Base-by-base conservation (phyloP, 64 coral and sea anemone genomes). In the Pachyseris speciosa region DNA sequence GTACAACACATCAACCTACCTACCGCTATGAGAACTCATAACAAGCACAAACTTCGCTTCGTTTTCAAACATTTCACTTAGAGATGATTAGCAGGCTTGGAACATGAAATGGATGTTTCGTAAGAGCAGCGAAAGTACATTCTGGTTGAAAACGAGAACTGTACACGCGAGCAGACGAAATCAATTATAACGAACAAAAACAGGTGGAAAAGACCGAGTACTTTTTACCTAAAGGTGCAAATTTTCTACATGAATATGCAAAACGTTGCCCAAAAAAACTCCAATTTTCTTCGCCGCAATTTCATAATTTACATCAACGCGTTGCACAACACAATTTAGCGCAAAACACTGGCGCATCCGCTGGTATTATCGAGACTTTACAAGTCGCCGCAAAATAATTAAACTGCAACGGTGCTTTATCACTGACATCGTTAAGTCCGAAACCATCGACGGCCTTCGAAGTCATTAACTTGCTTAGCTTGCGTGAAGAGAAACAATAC, bases 181-280 rank as follows among this genome's bases (percentile, higher is more conserved):
- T 81, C 77, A 81, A 81, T 81, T 81, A 63, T 34, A 61, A 9
- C 7, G 27, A n/a, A 79, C 49, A 55, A 9, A 74, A 81, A 81
- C 77, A 81, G 77, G 77, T 81, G 77, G 48, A 33, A 61, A 19
- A 7, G 48, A 40, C 32, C 22, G 28, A 27, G 31, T 36, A 61
- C 77, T 61, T 61, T 39, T 81, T 25, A 63, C 37, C 30, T 17
- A 79, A 22, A 81, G 75, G 73, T 37, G 47, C 75, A 57, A 79
- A 57, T 57, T 36, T 79, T 9, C n/a, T 36, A n/a, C 34, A 81
- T 81, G 52, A 63, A 81, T 81, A 81, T 81, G 77, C 77, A 81
- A 81, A 80, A 81, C 53, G 9, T 42, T 41, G n/a, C 36, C 34
- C 29, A 38, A 81, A 79, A 74, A 40, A 41, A 81, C 51, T 81